Conservation (phyloP, 2,113 vertebrate species). For the Lagopus muta region DNA sequence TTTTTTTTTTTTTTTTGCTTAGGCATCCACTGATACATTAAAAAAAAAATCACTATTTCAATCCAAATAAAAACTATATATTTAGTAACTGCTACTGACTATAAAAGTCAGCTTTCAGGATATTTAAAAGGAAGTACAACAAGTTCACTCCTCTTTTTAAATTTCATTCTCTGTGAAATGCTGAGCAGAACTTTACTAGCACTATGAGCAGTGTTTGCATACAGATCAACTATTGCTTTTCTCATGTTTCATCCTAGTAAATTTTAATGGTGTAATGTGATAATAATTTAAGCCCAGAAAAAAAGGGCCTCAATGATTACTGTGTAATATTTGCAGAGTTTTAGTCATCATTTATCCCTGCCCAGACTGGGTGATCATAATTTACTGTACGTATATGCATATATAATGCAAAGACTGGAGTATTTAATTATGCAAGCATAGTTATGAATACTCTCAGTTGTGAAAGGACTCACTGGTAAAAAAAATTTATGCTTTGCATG, state of each 20-base stretch:
- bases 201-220: background rate
- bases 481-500: background rate
- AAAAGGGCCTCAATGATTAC: background rate
- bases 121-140: background rate
- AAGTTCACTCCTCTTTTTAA: background rate
- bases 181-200: background rate
- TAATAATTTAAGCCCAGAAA: background rate
- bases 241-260: background rate
- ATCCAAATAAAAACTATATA: background rate
- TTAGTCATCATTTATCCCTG: background rate
- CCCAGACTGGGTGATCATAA: background rate
- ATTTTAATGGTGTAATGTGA: background rate
- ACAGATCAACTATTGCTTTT: background rate
- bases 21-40: background rate
- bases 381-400: accelerated
- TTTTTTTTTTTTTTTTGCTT: background rate
- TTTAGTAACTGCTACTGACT: background rate
- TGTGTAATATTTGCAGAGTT: background rate
- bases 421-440: background rate
- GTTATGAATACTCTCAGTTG: background rate
- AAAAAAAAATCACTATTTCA: background rate
- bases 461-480: background rate
- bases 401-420: background rate
- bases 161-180: background rate
- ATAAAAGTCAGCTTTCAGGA: background rate